A percentile compares a stretch with the other conserved stretches of the same genome.
Conservation (phyloP, 1,140 invertebrate species). For the Pseudomyrmex sp. region DNA sequence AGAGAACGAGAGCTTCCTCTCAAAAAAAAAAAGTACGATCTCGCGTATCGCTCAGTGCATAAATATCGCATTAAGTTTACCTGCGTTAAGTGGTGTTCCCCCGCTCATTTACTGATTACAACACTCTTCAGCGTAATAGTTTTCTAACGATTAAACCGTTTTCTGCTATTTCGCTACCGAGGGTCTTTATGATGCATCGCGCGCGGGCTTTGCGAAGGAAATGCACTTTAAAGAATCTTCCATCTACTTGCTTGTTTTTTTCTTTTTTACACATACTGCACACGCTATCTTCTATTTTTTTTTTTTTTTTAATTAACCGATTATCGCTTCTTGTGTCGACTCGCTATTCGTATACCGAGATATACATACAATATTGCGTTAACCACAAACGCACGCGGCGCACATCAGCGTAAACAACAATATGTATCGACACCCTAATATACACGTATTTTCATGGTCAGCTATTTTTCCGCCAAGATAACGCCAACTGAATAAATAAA, state of each 20-base stretch:
- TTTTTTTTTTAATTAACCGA: slow-evolving; percentile 17
- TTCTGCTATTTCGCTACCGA: slow-evolving; percentile 42
- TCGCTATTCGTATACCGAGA: not conserved
- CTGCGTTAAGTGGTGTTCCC: slow-evolving; percentile 23
- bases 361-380: not conserved
- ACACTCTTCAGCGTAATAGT: slow-evolving; percentile 48
- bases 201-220: not conserved
- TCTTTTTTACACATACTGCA: not conserved
- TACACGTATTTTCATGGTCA: slow-evolving; percentile 2
- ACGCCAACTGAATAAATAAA: not conserved
- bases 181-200: not conserved
- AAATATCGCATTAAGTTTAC: slow-evolving; percentile 42
- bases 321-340: not conserved
- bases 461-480: not conserved
- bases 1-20: not conserved
- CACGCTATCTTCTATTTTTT: slow-evolving; percentile 6
- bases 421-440: not conserved
- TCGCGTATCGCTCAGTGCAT: slow-evolving; percentile 6
- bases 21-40: not conserved
- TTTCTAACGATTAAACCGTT: slow-evolving; percentile 54
- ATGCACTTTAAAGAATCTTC: not conserved
- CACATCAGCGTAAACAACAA: not conserved
- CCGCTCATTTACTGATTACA: slow-evolving; percentile 33
- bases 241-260: slow-evolving; percentile 16
- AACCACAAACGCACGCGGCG: not conserved